These are phyloP conservation scores for Xestobium rufovillosum DNA, from an alignment of 2,888 invertebrate genomes.

Conservation along the genomic window DNA sequence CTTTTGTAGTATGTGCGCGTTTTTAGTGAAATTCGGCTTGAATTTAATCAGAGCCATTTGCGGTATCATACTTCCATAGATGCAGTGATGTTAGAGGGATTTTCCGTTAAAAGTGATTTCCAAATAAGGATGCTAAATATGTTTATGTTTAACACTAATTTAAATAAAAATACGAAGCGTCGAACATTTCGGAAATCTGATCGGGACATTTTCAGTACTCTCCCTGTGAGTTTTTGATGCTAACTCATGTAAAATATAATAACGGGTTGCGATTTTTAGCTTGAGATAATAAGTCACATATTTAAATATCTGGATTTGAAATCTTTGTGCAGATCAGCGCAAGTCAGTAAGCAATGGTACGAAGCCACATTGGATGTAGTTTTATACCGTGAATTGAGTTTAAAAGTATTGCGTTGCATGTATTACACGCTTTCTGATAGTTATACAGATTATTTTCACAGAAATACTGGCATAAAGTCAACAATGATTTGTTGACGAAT, in stretches of 20 bases:
- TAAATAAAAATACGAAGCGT: too few relatives aligned
- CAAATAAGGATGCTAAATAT: slow-evolving; percentile 20
- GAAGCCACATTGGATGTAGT: slow-evolving; percentile 66
- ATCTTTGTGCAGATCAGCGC: slow-evolving; percentile 68
- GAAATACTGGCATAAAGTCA: slow-evolving; percentile 71
- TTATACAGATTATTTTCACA: too few relatives aligned
- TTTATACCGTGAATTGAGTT: slow-evolving; percentile 70
- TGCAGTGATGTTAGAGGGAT: slow-evolving; percentile 71
- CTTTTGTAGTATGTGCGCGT: slow-evolving; percentile 16
- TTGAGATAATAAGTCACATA: slow-evolving; percentile 74
- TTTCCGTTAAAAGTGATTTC: slow-evolving; percentile 29
- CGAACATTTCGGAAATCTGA: too few relatives aligned
- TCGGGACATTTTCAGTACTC: too few relatives aligned
- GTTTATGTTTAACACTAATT: too few relatives aligned
- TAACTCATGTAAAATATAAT: too few relatives aligned
- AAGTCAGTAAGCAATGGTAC: slow-evolving; percentile 66
- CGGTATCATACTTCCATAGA: slow-evolving; percentile 86
- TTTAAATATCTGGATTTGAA: slow-evolving; percentile 73
- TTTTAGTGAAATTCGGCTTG: slow-evolving; percentile 68
- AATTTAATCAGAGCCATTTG: slow-evolving; percentile 74
- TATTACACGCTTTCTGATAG: too few relatives aligned
- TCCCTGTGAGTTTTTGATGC: too few relatives aligned
- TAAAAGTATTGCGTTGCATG: too few relatives aligned
- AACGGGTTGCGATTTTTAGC: too few relatives aligned
- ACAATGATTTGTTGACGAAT: slow-evolving; percentile 50